Conservation (phyloP, 2,888 invertebrate genomes). For the Apamea sordens region DNA sequence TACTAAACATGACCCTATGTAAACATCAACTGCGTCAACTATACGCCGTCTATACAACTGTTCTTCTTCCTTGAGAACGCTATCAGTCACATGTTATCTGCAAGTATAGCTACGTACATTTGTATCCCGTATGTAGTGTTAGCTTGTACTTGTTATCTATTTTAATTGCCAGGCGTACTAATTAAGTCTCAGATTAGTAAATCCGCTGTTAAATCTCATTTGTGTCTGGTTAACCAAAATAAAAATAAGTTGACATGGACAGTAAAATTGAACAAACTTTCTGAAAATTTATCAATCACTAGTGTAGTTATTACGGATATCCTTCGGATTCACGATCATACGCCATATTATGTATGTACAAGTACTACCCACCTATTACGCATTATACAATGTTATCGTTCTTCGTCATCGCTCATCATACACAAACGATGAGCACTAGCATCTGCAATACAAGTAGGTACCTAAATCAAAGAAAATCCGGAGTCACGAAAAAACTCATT, state of each 20-base stretch:
- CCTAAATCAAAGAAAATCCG: conserved; percentile 63
- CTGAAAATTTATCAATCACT: background rate
- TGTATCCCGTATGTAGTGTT: conserved; percentile 9
- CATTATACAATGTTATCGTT: conserved; percentile 24
- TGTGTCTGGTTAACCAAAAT: background rate
- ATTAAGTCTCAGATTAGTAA: conserved; percentile 7
- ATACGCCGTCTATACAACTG: background rate
- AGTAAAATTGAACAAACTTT: background rate
- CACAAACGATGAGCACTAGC: conserved; percentile 22
- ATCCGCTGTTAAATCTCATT: conserved; percentile 1
- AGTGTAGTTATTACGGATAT: background rate
- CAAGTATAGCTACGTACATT: conserved; percentile 46
- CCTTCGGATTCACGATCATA: conserved; percentile 4
- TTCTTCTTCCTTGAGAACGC: conserved; percentile 31
- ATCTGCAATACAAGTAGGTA: conserved; percentile 44
- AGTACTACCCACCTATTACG: background rate
- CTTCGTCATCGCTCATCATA: conserved; percentile 5
- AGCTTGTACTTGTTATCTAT: conserved; percentile 11
- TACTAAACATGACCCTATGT: conserved; percentile 20
- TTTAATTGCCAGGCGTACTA: conserved; percentile 6
- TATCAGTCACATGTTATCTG: conserved; percentile 57
- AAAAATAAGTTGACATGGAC: background rate
- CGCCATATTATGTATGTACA: background rate
- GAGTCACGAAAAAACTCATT: conserved; percentile 66
- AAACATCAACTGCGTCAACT: background rate